A percentile compares a stretch with the other conserved stretches of the same genome.
phyloP scores from a whole-genome alignment of 1,140 invertebrate species.

The Dinoponera quadriceps region DNA sequence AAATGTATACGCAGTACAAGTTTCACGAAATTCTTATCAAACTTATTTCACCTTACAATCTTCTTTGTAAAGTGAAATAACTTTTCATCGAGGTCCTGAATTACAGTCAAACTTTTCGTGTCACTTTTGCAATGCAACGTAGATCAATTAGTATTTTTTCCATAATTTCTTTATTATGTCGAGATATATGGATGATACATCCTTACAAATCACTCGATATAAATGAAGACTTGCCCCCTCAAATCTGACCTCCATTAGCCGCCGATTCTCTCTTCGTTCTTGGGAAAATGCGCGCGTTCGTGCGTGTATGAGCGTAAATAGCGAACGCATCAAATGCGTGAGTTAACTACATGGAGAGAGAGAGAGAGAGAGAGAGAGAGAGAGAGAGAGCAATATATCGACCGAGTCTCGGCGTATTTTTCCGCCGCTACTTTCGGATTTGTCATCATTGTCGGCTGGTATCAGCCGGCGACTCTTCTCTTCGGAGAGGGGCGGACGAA shows the following conservation, averaged over 20 bases:
- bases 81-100: too few species aligned
- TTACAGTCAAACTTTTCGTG: too few species aligned
- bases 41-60: too few species aligned
- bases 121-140: too few species aligned
- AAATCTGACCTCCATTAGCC: conserved; percentile 34
- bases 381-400: conserved; percentile 4
- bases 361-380: conserved; percentile 10
- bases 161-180: too few species aligned
- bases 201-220: conserved; percentile 11
- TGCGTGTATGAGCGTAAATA: neutral
- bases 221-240: conserved; percentile 12
- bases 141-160: too few species aligned
- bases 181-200: too few species aligned
- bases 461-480: neutral
- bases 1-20: too few species aligned
- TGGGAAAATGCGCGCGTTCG: neutral
- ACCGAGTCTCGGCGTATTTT: conserved; percentile 2
- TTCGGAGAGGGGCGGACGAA: neutral
- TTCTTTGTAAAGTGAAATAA: too few species aligned
- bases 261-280: conserved; percentile 6
- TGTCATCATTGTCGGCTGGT: neutral
- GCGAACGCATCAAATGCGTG: neutral
- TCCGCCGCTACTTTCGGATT: conserved; percentile 18
- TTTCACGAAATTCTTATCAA: too few species aligned
- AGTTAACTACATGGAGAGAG: neutral